phyloP scores from a whole-genome alignment of 2,113 vertebrate species.

The Ptychochromis oligacanthus region DNA sequence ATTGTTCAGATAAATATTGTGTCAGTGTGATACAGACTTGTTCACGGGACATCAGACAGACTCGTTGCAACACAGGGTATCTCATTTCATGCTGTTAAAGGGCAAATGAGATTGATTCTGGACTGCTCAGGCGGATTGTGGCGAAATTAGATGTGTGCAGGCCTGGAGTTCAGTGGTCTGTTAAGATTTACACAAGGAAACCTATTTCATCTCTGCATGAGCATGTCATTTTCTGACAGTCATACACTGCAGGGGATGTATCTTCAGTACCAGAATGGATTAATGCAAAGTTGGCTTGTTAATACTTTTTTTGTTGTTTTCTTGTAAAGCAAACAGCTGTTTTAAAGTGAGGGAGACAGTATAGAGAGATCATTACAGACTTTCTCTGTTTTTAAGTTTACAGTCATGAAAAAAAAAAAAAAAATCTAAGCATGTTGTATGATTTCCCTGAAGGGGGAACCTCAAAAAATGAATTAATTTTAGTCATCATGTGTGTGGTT shows the following conservation, averaged over 20 bases:
- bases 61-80: slow-evolving; percentile 17
- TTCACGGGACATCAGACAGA: slow-evolving; percentile 15
- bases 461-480: slow-evolving; percentile 12
- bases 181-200: slow-evolving; percentile 41
- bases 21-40: slow-evolving; percentile 27
- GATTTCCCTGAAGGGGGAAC: neutral
- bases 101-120: slow-evolving; percentile 42
- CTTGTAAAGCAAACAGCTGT: neutral
- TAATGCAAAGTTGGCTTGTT: slow-evolving; percentile 7
- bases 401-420: neutral
- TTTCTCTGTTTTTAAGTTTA: neutral
- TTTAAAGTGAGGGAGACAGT: neutral
- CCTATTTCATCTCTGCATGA: slow-evolving; percentile 41
- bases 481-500: neutral
- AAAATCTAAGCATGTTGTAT: slow-evolving; percentile 5
- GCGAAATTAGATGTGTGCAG: slow-evolving; percentile 33
- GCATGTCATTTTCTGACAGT: slow-evolving; percentile 17
- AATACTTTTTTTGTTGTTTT: neutral
- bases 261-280: slow-evolving; percentile 8
- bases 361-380: slow-evolving; percentile 1
- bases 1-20: slow-evolving; percentile 32
- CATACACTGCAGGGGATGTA: neutral
- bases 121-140: slow-evolving; percentile 6
- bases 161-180: slow-evolving; percentile 26
- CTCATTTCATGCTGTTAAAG: slow-evolving; percentile 46